Base-by-base conservation (phyloP, 2,888 invertebrate species). In the Mantis religiosa region DNA sequence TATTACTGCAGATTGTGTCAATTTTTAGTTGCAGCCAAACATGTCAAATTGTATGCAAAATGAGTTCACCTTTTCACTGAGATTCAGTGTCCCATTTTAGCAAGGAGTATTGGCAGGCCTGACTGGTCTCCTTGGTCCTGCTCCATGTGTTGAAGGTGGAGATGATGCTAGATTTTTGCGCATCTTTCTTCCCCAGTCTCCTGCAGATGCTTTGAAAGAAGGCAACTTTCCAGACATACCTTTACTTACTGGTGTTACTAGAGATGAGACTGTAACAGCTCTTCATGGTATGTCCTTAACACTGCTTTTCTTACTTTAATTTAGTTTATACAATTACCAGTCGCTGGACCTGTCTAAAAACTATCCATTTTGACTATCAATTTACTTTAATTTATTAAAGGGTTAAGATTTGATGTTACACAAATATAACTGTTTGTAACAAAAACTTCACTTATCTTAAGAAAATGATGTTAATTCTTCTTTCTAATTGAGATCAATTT, bases 231-330 rank as follows among this genome's bases (percentile, higher is more conserved):
- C 94, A 0, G 94, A 94, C 3, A 94, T 96, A 27, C 97, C 97
- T 0, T 92, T 97, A 90, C 93, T 97, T 20, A 97, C 96, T 0
- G 97, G 97, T 1, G 96, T 96, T 3, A 95, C 95, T 0, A 96
- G 95, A 86, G 96, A 97, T 84, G 97, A 97, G 93, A 97, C 97
- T 0, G 94, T 95, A 2, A 93, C 94, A 28, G 95, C 95, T 30
- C 94, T 96, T 20, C 93, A 94, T 91, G 95, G 96, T 94, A 93
- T 91, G 34, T 91, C 91, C 34, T n/a, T 15, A 41, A 71, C 20
- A 71, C 1, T 15, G 8, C 20, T 71, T 71, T 15, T 71, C 4
- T 71, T 6, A 71, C 54, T 71, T 6, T n/a, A n/a, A n/a, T n/a
- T n/a, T 71, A 71, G 6, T 41, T 41, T 41, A 12, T 9, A 1